Percentiles rank a stretch among this genome's conserved stretches.
phyloP scores from a whole-genome alignment of 2,888 invertebrate species.

The Oasisia sp. region DNA sequence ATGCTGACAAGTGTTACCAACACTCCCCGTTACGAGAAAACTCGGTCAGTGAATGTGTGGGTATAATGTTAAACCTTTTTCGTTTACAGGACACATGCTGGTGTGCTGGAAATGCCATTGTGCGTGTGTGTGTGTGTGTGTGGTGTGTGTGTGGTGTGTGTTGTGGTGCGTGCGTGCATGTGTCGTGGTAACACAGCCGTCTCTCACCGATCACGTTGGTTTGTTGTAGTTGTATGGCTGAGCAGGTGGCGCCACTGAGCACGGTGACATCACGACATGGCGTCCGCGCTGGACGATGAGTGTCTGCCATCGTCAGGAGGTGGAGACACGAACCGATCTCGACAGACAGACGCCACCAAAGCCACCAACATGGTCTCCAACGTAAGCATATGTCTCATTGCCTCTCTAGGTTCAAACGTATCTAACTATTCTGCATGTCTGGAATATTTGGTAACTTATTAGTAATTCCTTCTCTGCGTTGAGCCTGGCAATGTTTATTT shows the following conservation, averaged over 20 bases:
- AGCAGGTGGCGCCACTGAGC: neutral
- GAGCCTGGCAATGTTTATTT: too few relatives aligned
- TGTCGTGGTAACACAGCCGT: neutral
- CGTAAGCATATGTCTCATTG: neutral
- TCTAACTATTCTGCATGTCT: too few relatives aligned
- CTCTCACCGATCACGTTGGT: neutral
- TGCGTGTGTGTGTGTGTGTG: too few relatives aligned
- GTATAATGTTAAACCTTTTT: neutral
- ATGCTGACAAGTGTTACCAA: neutral
- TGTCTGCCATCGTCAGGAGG: neutral
- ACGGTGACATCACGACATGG: conserved; percentile 12
- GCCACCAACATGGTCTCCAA: neutral
- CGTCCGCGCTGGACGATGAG: conserved; percentile 5
- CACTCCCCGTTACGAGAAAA: neutral
- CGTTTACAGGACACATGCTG: neutral
- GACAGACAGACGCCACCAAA: neutral
- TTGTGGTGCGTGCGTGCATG: neutral
- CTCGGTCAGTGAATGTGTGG: neutral
- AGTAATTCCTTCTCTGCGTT: too few relatives aligned
- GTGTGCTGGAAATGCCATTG: neutral
- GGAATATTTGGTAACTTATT: too few relatives aligned
- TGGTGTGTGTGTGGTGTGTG: too few relatives aligned
- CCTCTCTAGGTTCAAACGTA: neutral
- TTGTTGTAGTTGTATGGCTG: conserved; percentile 1
- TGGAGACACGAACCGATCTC: neutral